Percentiles rank a stretch among this genome's conserved stretches.
Conservation (phyloP, 2,113 vertebrate species). For the Oostethus manadensis region DNA sequence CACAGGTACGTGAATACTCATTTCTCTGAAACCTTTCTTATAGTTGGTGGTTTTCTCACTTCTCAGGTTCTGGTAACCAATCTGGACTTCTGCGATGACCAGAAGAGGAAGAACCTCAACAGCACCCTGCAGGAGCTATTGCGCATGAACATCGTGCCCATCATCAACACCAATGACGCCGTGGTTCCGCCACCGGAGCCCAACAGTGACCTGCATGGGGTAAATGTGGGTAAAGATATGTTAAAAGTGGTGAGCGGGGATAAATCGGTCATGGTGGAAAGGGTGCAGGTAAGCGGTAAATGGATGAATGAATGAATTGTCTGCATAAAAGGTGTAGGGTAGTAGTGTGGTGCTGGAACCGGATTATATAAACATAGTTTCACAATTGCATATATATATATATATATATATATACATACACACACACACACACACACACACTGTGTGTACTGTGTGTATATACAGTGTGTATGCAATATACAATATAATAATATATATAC, state of each 20-base stretch:
- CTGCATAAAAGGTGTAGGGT: too few species aligned
- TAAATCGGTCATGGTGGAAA: neutral
- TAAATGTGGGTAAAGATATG: constrained; percentile 86
- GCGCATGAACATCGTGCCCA: constrained; percentile 98
- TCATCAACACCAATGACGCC: constrained; percentile 97
- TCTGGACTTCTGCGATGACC: constrained; percentile 93
- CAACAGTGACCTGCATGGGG: constrained; percentile 97
- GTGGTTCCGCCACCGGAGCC: constrained; percentile 95
- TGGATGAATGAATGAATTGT: too few species aligned
- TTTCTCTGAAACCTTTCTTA: neutral
- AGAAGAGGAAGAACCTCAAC: constrained; percentile 92
- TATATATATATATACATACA: too few species aligned
- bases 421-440: too few species aligned
- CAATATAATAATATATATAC: too few species aligned
- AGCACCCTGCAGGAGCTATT: constrained; percentile 91
- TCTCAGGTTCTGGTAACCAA: constrained; percentile 93
- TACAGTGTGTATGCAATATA: too few species aligned
- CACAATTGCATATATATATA: too few species aligned
- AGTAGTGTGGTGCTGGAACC: too few species aligned
- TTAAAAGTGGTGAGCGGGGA: neutral
- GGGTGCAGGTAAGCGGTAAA: too few species aligned
- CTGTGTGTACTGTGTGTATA: too few species aligned
- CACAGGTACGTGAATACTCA: constrained; percentile 73
- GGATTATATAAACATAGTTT: too few species aligned
- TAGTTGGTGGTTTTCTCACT: neutral